Percentiles rank a stretch among this genome's conserved stretches.
phyloP scores from a whole-genome alignment of 2,113 vertebrate species.

The Grammomys dolichurus region DNA sequence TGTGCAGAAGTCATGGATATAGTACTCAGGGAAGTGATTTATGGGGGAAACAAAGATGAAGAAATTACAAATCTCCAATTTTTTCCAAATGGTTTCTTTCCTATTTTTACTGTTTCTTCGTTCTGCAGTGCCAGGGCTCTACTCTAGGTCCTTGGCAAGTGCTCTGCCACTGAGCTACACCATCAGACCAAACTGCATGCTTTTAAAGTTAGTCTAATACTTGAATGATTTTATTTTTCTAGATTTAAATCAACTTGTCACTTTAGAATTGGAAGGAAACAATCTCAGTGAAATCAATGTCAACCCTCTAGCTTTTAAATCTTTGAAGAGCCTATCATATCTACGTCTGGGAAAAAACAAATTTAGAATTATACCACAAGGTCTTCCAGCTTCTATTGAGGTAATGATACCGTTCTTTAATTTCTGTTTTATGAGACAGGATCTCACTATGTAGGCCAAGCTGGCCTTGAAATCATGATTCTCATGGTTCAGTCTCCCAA shows the following conservation, averaged over 20 bases:
- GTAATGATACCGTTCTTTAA: conserved; percentile 82
- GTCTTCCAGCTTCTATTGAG: conserved; percentile 93
- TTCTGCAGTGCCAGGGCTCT: neutral
- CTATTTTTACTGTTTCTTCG: neutral
- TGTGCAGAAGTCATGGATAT: neutral
- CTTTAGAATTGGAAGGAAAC: conserved; percentile 96
- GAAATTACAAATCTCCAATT: conserved; percentile 17
- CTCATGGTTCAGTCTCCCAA: neutral
- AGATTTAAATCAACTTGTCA: conserved; percentile 93
- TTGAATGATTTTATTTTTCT: conserved; percentile 60
- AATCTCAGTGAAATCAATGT: conserved; percentile 94
- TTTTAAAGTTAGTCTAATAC: conserved; percentile 42
- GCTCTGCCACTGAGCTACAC: neutral
- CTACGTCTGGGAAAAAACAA: conserved; percentile 94
- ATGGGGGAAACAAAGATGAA: neutral
- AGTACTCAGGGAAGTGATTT: neutral
- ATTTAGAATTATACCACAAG: conserved; percentile 95
- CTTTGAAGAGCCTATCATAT: conserved; percentile 91
- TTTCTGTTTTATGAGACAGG: neutral
- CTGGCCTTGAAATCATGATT: neutral
- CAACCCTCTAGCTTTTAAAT: conserved; percentile 90
- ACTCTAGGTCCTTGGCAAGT: neutral
- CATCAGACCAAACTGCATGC: neutral
- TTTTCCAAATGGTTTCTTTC: neutral
- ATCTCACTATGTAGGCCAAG: neutral